These are phyloP conservation scores for Heliconius himera DNA, from an alignment of 1,140 invertebrate genomes.

Conservation along the genomic window DNA sequence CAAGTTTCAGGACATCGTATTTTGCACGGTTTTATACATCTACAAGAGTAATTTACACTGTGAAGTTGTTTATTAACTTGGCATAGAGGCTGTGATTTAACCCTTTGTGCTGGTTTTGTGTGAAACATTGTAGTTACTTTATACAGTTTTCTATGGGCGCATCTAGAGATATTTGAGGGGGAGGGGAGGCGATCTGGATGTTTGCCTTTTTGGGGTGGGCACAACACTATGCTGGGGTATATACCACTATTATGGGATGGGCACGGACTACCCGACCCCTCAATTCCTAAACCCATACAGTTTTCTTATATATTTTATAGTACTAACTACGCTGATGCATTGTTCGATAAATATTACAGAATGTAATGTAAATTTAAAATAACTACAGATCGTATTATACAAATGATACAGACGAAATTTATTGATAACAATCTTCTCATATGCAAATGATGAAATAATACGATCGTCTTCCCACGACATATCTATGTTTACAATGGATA, in stretches of 20 bases:
- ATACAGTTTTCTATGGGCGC: not conserved
- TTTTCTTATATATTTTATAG: not conserved
- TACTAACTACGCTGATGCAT: not conserved
- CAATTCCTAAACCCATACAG: no score
- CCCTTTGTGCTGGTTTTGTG: slow-evolving; percentile 20
- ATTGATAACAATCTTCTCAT: slow-evolving; percentile 36
- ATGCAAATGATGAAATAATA: slow-evolving; percentile 42
- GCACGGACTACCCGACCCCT: no score
- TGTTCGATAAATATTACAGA: not conserved
- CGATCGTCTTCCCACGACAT: slow-evolving; percentile 24
- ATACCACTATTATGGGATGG: no score
- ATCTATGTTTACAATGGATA: slow-evolving; percentile 20
- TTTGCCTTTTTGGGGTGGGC: no score
- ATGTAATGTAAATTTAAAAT: slow-evolving; percentile 5
- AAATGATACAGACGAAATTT: slow-evolving; percentile 26
- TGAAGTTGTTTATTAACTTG: slow-evolving; percentile 40
- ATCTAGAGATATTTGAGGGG: no score
- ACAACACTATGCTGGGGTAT: no score
- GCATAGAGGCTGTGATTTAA: slow-evolving; percentile 36
- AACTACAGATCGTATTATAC: not conserved
- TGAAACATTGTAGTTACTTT: slow-evolving; percentile 14
- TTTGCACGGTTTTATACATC: slow-evolving; percentile 38
- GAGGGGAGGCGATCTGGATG: no score
- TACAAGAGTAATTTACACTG: slow-evolving; percentile 36
- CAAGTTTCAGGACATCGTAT: slow-evolving; percentile 40